Conservation (phyloP, 2,113 vertebrate genomes). For the Grammomys dolichurus region DNA sequence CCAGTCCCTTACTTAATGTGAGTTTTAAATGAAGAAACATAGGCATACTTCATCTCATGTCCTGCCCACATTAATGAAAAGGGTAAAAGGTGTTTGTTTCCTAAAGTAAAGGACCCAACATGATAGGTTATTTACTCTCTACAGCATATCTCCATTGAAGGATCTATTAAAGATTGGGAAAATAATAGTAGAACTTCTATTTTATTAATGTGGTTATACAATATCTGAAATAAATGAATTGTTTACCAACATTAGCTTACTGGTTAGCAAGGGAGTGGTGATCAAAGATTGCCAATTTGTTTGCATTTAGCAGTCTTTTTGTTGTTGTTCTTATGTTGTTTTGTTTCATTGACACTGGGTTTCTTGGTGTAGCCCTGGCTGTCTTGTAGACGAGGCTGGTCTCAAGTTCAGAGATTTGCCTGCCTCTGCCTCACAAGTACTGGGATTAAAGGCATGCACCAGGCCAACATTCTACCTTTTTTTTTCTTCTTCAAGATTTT, state of each 20-base stretch:
- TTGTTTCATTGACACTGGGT: background rate
- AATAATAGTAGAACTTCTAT: conserved; percentile 14
- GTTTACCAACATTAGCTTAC: conserved; percentile 4
- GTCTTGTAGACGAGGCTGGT: background rate
- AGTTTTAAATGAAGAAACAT: conserved; percentile 51
- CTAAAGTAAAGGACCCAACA: background rate
- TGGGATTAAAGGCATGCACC: background rate
- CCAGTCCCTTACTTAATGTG: background rate
- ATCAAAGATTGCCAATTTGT: background rate
- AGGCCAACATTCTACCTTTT: background rate
- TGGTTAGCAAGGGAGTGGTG: background rate
- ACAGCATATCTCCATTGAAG: background rate
- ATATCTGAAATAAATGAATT: conserved; percentile 33
- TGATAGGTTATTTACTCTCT: background rate
- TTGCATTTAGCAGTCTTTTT: background rate
- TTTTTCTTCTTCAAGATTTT: too few relatives aligned
- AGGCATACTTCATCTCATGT: background rate
- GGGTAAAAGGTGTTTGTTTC: background rate
- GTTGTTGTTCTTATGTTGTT: background rate
- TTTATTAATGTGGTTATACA: background rate
- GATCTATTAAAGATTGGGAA: background rate
- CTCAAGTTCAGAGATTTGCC: background rate
- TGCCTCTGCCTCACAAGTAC: background rate
- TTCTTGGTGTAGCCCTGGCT: too few relatives aligned
- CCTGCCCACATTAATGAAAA: background rate